Conservation (phyloP, 1,140 invertebrate genomes). For the Gonioctena quinquepunctata region DNA sequence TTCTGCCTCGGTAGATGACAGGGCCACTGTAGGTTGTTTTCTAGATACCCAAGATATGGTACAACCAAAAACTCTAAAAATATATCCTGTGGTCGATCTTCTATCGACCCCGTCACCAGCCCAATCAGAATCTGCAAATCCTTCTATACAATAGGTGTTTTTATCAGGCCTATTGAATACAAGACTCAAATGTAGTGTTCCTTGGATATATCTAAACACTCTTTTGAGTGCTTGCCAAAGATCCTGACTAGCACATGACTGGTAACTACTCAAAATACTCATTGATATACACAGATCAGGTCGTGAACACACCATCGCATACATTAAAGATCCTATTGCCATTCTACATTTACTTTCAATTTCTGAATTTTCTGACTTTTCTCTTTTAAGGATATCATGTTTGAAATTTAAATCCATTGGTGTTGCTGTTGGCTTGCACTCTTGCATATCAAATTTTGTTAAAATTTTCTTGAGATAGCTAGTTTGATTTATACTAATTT, state of each 20-base stretch:
- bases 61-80: too few species aligned
- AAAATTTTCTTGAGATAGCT: background rate
- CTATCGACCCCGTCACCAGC: too few species aligned
- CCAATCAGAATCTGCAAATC: too few species aligned
- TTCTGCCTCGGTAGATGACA: too few species aligned
- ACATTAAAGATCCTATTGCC: background rate
- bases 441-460: background rate
- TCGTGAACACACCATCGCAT: background rate
- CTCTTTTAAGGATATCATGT: background rate
- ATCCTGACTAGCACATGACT: background rate
- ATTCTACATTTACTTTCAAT: constrained; percentile 18
- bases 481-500: background rate
- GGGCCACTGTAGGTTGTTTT: too few species aligned
- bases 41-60: too few species aligned
- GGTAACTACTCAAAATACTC: background rate
- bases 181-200: background rate
- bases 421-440: background rate
- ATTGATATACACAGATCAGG: background rate
- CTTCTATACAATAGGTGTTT: too few species aligned
- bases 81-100: too few species aligned
- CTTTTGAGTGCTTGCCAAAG: background rate
- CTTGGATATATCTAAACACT: background rate
- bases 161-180: too few species aligned
- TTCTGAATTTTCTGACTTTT: constrained; percentile 15
- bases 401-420: background rate